Conservation (phyloP, 1,140 invertebrate genomes). For the Mactra quadrangularis region DNA sequence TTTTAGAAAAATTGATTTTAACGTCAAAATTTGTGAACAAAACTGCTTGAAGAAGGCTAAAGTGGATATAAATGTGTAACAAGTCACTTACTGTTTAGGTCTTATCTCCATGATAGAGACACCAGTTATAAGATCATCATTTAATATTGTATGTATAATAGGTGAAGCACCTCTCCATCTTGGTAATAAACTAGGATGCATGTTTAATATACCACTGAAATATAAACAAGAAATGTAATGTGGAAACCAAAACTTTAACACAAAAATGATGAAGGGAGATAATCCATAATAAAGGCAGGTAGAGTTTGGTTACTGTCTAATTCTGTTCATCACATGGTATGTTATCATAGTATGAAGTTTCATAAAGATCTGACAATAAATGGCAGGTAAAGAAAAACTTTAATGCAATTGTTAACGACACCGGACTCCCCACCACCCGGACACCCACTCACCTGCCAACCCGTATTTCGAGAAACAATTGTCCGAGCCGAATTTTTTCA, state of each 20-base stretch:
- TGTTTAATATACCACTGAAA: constrained; percentile 88
- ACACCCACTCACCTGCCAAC: constrained; percentile 79
- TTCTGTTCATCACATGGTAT: too few species aligned
- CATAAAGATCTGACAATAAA: too few species aligned
- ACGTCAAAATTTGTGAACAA: not conserved
- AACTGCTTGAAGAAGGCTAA: not conserved
- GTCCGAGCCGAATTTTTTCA: too few species aligned
- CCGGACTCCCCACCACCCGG: constrained; percentile 83
- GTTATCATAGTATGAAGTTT: too few species aligned
- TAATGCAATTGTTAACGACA: too few species aligned
- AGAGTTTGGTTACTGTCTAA: too few species aligned
- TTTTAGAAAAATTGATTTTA: not conserved
- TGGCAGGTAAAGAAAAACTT: too few species aligned
- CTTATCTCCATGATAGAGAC: constrained; percentile 95
- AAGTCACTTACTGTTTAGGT: constrained; percentile 87
- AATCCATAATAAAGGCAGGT: too few species aligned
- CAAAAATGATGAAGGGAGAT: too few species aligned
- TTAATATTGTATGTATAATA: constrained; percentile 91
- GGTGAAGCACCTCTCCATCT: constrained; percentile 96
- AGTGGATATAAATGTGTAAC: not conserved
- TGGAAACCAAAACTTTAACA: too few species aligned
- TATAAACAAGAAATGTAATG: too few species aligned
- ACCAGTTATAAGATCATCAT: constrained; percentile 93
- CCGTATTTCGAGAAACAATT: not conserved
- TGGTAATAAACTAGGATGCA: constrained; percentile 96